Evolutionary conservation across 1,140 invertebrate genomes (phyloP).

Genomic region (Hypothenemus hampei): DNA sequence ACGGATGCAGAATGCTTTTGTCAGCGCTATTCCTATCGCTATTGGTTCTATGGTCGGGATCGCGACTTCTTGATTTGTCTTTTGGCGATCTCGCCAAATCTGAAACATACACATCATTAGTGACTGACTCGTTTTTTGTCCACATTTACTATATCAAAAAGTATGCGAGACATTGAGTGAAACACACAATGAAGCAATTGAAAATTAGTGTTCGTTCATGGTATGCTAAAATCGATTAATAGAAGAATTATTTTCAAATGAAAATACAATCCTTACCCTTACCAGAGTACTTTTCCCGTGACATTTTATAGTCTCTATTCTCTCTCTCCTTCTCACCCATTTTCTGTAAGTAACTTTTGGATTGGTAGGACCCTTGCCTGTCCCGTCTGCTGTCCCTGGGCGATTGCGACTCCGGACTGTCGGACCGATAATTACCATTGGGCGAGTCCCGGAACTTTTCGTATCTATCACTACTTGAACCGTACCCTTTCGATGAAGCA

Average conservation of each 20-base stretch:
- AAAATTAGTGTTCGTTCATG: too few species aligned
- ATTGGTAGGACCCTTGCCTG: slow-evolving; percentile 66
- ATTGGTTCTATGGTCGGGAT: slow-evolving; percentile 77
- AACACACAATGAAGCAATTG: too few species aligned
- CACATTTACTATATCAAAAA: too few species aligned
- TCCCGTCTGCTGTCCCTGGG: slow-evolving; percentile 67
- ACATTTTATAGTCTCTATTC: slow-evolving; percentile 81
- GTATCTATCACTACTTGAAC: slow-evolving; percentile 52
- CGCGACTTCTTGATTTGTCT: slow-evolving; percentile 76
- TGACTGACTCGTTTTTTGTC: slow-evolving; percentile 1
- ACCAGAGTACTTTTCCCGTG: slow-evolving; percentile 81
- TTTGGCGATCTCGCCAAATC: slow-evolving; percentile 75
- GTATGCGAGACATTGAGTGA: too few species aligned
- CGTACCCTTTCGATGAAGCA: slow-evolving; percentile 64
- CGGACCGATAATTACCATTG: slow-evolving; percentile 72
- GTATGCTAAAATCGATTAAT: too few species aligned
- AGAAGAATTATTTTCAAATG: too few species aligned
- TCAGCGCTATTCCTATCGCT: slow-evolving; percentile 74
- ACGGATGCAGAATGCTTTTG: slow-evolving; percentile 62
- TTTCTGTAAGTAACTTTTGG: slow-evolving; percentile 74
- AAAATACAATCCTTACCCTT: slow-evolving; percentile 34
- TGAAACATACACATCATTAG: too few species aligned
- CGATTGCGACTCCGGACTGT: slow-evolving; percentile 62
- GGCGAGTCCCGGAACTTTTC: slow-evolving; percentile 66
- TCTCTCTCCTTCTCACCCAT: slow-evolving; percentile 84